These are phyloP conservation scores for Cygnus atratus DNA, from an alignment of 2,113 vertebrate genomes.

Conservation along the genomic window DNA sequence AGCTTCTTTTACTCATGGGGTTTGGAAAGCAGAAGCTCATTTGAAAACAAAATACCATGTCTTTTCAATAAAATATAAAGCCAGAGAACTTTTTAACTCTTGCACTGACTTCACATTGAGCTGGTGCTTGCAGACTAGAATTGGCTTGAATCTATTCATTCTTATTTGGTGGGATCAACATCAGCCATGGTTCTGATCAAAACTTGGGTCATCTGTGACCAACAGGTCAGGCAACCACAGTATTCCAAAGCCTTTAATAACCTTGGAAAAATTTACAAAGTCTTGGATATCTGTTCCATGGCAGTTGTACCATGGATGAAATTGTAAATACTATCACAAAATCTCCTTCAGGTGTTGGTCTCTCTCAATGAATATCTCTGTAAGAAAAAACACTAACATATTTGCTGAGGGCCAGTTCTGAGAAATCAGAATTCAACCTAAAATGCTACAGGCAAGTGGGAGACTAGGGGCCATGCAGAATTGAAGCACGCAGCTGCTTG, in stretches of 20 bases:
- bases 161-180: not conserved
- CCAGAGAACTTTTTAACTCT: not conserved
- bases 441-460: not conserved
- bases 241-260: not conserved
- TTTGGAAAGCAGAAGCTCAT: conserved; percentile 25
- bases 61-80: not conserved
- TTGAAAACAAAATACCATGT: not conserved
- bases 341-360: not conserved
- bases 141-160: not conserved
- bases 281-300: rapidly evolving
- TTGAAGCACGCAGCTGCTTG: not conserved
- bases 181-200: not conserved
- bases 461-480: rapidly evolving
- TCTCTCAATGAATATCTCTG: not conserved
- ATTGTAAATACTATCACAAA: not conserved
- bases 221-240: too few species aligned
- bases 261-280: not conserved
- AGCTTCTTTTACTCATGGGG: not conserved
- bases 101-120: not conserved
- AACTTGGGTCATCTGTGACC: not conserved
- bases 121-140: not conserved
- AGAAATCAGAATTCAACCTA: not conserved
- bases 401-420: not conserved
- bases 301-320: not conserved
- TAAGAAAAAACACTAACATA: not conserved